Evolutionary conservation across 2,797 vertebrate species (phyloP), one percentile per base, ranked within the genome.

Genomic region (Cyclura pinguis): DNA sequence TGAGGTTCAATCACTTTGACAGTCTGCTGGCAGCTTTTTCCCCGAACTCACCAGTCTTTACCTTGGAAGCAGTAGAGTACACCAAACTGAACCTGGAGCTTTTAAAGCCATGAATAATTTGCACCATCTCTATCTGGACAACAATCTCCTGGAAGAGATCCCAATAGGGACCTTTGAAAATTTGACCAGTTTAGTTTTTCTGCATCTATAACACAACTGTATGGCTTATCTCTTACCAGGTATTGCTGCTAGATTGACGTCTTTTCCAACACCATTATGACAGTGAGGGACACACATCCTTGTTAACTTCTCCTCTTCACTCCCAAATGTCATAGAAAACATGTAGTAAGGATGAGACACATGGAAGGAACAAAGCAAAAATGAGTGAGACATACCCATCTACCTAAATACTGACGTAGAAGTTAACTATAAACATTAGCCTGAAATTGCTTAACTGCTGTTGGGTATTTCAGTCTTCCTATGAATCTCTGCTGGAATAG

Each of bases 191-290:
- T 47, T 95, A 22, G 62, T 84, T 16, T 94, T 88, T 52, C 80
- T 95, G 1, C 72, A 94, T 20, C 86, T 95, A 80, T 50, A 92
- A 24, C 81, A 92, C 80, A 95, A 95, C 76, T 73, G 29, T 64
- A 92, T 95, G 20, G 5, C 29, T 47, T 64, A 84, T 35, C 52
- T 95, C 9, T 42, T 6, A 4, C 89, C 93, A 94, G 94, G 93
- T 94, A 95, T 22, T 22, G 22, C 77, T 35, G n/a, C n/a, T n/a
- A 62, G 38, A 62, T 16, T 22, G 27, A 62, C 22, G 42, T 3
- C 14, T 20, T 16, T 9, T 20, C 47, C 16, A 32, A 13, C 47
- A 24, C 42, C 24, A n/a, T 42, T n/a, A 2, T 42, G 7, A 82
- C 9, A 13, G 10, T 57, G 38, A 9, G 22, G 2, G 12, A 52